A percentile compares a stretch with the other conserved stretches of the same genome.
phyloP scores from a whole-genome alignment of 1,140 invertebrate genomes.

The Drosophila repletoides region DNA sequence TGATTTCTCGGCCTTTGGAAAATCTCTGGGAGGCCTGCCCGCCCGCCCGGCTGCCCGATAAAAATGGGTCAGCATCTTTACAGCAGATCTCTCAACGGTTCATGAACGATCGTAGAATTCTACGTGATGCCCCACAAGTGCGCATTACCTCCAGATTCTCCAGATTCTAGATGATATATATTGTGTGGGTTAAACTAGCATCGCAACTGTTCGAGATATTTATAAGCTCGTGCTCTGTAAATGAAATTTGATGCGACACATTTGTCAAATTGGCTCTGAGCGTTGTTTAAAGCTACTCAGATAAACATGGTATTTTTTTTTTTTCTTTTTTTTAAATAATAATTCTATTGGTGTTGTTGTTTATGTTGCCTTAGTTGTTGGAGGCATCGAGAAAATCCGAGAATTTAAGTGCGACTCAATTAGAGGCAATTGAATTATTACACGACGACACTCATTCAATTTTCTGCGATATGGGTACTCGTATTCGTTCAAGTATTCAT shows the following conservation, averaged over 20 bases:
- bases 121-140: conserved; percentile 20
- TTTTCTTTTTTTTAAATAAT: not conserved
- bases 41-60: too few species aligned
- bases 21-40: conserved; percentile 55
- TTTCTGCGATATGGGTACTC: conserved; percentile 43
- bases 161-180: not conserved
- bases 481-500: not conserved
- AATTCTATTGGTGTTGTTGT: conserved; percentile 19
- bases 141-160: conserved; percentile 12
- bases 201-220: conserved; percentile 9
- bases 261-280: conserved; percentile 66
- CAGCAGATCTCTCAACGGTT: conserved; percentile 12
- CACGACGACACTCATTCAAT: conserved; percentile 77
- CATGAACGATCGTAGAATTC: conserved; percentile 32
- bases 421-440: conserved; percentile 79
- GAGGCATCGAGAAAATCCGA: conserved; percentile 60
- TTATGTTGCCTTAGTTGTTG: conserved; percentile 19
- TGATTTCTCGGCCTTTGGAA: conserved; percentile 23
- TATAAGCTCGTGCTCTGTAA: conserved; percentile 12
- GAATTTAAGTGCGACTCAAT: conserved; percentile 69
- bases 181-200: not conserved
- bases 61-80: conserved; percentile 29
- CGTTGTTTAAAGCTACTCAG: conserved; percentile 26
- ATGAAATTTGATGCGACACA: conserved; percentile 69
- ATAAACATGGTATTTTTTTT: conserved; percentile 18